Evolutionary conservation across 2,888 invertebrate genomes (phyloP).

Genomic region (Eretmocerus hayati): DNA sequence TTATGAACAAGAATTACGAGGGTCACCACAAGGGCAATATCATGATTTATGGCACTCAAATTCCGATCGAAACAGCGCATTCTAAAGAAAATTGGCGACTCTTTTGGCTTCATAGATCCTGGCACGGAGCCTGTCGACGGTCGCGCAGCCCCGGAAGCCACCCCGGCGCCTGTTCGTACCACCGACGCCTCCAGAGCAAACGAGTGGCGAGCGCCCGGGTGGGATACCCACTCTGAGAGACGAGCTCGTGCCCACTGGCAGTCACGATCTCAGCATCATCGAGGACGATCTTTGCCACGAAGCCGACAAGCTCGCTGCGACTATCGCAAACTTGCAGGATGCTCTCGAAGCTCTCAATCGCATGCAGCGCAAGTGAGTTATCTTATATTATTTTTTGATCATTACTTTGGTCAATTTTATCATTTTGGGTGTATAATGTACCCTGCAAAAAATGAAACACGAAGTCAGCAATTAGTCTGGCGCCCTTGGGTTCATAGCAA

Average conservation of each 20-base stretch:
- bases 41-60: too few relatives aligned
- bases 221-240: slow-evolving; percentile 66
- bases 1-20: too few relatives aligned
- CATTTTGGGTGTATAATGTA: too few relatives aligned
- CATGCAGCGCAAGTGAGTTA: slow-evolving; percentile 63
- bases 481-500: too few relatives aligned
- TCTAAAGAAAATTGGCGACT: too few relatives aligned
- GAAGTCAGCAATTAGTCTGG: too few relatives aligned
- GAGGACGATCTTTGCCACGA: slow-evolving; percentile 81
- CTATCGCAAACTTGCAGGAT: slow-evolving; percentile 81
- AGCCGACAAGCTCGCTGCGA: slow-evolving; percentile 48
- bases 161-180: slow-evolving; percentile 60
- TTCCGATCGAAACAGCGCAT: too few relatives aligned
- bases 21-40: too few relatives aligned
- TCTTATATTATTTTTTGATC: too few relatives aligned
- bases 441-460: too few relatives aligned
- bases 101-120: slow-evolving; percentile 45
- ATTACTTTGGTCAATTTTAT: too few relatives aligned
- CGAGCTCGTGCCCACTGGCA: slow-evolving; percentile 75
- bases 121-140: slow-evolving; percentile 55
- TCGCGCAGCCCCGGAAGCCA: slow-evolving; percentile 41
- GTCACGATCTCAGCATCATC: slow-evolving; percentile 62
- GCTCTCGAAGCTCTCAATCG: slow-evolving; percentile 74
- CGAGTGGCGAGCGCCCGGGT: slow-evolving; percentile 35
- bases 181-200: slow-evolving; percentile 54